Percentiles rank a stretch among this genome's conserved stretches.
phyloP scores from a whole-genome alignment of 2,888 invertebrate genomes.

The Drosophila multiciliata region DNA sequence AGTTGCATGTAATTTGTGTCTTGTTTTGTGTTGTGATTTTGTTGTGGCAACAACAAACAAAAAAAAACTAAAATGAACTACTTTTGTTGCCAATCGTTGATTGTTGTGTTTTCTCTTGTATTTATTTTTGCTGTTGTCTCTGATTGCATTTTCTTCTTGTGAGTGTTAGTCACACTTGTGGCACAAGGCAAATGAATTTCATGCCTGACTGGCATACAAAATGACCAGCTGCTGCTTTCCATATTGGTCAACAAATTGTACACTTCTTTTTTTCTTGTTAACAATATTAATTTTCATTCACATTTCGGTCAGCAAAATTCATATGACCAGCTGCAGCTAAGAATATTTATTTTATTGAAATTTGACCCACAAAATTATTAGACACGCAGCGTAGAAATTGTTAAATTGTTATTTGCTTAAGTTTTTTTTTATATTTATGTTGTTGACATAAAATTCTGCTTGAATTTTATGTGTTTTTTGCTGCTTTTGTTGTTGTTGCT shows the following conservation, averaged over 20 bases:
- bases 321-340: conserved; percentile 7
- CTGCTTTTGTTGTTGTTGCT: neutral
- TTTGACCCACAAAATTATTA: conserved; percentile 21
- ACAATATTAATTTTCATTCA: conserved; percentile 43
- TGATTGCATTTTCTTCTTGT: conserved; percentile 9
- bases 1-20: conserved; percentile 59
- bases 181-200: conserved; percentile 59
- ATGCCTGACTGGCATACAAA: conserved; percentile 63
- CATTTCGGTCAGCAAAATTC: conserved; percentile 59
- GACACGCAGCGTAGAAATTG: neutral
- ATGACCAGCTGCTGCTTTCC: conserved; percentile 49
- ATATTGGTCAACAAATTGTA: conserved; percentile 23
- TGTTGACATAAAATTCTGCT: neutral
- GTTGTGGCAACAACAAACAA: conserved; percentile 5
- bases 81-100: conserved; percentile 32
- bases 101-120: conserved; percentile 29
- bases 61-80: conserved; percentile 8
- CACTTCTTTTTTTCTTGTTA: neutral
- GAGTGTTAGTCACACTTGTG: conserved; percentile 49
- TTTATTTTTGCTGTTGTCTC: conserved; percentile 19
- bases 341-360: conserved; percentile 4
- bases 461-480: conserved; percentile 4
- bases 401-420: neutral
- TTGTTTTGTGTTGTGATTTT: conserved; percentile 33
- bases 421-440: neutral